These are phyloP conservation scores for Indri indri DNA, from an alignment of 2,113 vertebrate genomes.

Conservation along the genomic window DNA sequence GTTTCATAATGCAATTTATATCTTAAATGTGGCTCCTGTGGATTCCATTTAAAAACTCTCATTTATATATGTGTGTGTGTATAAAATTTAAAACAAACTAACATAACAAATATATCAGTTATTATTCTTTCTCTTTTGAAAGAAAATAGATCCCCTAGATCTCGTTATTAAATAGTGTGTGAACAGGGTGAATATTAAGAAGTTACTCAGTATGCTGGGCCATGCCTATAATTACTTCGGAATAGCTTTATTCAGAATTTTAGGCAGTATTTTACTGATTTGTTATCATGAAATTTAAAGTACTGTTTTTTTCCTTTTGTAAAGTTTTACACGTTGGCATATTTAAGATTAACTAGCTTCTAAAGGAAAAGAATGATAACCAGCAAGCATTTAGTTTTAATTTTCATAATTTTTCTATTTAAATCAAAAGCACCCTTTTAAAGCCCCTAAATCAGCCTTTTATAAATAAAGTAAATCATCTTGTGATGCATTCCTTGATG, in stretches of 20 bases:
- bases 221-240: conserved; percentile 68
- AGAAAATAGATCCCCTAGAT: conserved; percentile 39
- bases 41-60: conserved; percentile 42
- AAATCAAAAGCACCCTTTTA: conserved; percentile 76
- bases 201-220: conserved; percentile 64
- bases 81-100: conserved; percentile 34
- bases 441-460: conserved; percentile 76
- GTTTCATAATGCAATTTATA: background rate
- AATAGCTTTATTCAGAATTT: conserved; percentile 75
- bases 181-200: conserved; percentile 65
- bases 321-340: conserved; percentile 55
- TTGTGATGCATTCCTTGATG: conserved; percentile 70
- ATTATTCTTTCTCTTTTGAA: conserved; percentile 52
- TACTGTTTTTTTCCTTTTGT: conserved; percentile 54
- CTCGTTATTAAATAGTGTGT: conserved; percentile 53
- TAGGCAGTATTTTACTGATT: conserved; percentile 70
- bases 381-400: conserved; percentile 74
- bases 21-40: background rate
- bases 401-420: conserved; percentile 81
- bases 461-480: conserved; percentile 78
- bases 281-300: conserved; percentile 77
- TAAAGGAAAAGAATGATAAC: conserved; percentile 70
- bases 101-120: background rate
- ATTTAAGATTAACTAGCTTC: conserved; percentile 71
- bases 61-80: background rate